Evolutionary conservation across 2,888 invertebrate species (phyloP), one percentile per base, ranked within the genome.

Genomic region (Bibio marci): DNA sequence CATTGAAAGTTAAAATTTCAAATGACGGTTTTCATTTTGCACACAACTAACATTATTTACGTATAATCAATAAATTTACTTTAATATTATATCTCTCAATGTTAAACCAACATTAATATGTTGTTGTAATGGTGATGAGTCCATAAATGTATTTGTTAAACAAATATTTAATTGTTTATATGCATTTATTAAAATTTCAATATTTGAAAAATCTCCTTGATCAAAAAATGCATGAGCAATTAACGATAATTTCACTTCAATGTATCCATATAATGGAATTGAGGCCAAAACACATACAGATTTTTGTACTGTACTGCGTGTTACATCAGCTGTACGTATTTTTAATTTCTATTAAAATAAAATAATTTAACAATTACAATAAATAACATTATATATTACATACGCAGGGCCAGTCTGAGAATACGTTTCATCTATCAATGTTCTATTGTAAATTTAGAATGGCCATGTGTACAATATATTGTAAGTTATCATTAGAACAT

Each of bases 191-290:
- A 97, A 65, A 30, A 90, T 67, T 12, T 82, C 78, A 3, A 86
- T 83, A 63, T 85, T 80, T 46, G 82, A 80, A 56, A 91, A 91
- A 63, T 91, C 90, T 15, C 86, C 87, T 58, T 94, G 91, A 41
- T 92, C 79, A 61, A 98, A 98, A 66, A 95, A 98, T 1, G 94
- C 94, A 56, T 91, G 80, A 0, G 97, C 97, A 43, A 98, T 95
- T 8, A 97, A 67, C 45, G 91, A 81, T 68, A 98, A 76, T 66
- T 97, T 97, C 46, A 91, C 83, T 56, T 92, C 88, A 42, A 92
- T 80, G 41, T 91, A 80, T 1, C 97, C 97, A 66, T 87, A 98
- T 11, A 97, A 67, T 4, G 97, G 97, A 46, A 82, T 67, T 42
- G 75, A 75, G 52, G 91, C 88, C 41, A 98, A 67, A 14, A 97